Percentiles rank a stretch among this genome's conserved stretches.
phyloP scores from a whole-genome alignment of 2,888 invertebrate species.

The Metellina segmentata region DNA sequence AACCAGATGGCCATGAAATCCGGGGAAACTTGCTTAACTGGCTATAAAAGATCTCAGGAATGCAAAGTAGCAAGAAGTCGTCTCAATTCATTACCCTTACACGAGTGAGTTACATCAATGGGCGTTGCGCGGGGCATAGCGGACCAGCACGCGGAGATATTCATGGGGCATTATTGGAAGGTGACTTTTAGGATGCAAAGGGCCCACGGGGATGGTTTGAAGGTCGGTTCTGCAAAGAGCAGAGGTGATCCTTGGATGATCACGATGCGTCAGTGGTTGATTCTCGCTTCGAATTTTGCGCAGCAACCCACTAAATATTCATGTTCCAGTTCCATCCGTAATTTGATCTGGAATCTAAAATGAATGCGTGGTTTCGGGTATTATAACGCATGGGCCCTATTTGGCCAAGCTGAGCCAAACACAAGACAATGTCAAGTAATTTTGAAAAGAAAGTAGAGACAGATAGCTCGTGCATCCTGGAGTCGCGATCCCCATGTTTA shows the following conservation, averaged over 20 bases:
- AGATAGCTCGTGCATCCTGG: too few species aligned
- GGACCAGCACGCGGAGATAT: neutral
- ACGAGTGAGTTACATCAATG: neutral
- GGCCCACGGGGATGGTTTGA: neutral
- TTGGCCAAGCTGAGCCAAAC: too few species aligned
- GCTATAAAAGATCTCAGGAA: neutral
- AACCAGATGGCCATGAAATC: constrained; percentile 47
- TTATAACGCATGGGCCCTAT: too few species aligned
- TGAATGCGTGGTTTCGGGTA: too few species aligned
- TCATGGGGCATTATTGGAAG: neutral
- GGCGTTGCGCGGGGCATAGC: neutral
- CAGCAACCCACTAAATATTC: too few species aligned
- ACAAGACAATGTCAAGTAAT: too few species aligned
- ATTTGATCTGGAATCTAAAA: neutral
- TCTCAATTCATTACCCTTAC: constrained; percentile 1
- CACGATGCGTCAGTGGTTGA: too few species aligned
- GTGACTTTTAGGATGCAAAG: constrained; percentile 1
- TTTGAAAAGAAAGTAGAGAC: too few species aligned
- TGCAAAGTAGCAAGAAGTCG: constrained; percentile 1
- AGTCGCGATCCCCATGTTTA: too few species aligned
- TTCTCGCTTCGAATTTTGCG: too few species aligned
- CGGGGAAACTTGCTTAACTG: constrained; percentile 41
- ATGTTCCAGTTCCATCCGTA: too few species aligned
- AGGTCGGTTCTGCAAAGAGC: neutral
- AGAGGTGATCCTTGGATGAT: too few species aligned